Conservation (phyloP, 1,140 invertebrate genomes). For the Vanessa atalanta region DNA sequence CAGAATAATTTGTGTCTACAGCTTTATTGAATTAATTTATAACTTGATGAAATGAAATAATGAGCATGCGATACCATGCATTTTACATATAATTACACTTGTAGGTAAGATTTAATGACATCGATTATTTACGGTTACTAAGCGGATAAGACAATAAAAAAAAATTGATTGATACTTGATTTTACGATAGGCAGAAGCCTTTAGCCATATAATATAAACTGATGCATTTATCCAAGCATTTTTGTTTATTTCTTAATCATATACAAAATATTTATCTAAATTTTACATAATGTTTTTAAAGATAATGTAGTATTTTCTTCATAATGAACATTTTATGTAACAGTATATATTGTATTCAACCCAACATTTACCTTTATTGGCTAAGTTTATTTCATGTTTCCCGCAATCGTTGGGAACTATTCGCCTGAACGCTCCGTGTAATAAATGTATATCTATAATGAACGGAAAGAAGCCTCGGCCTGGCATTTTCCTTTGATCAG, state of each 20-base stretch:
- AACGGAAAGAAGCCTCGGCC: conserved; percentile 28
- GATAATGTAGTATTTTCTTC: not conserved
- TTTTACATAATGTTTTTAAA: not conserved
- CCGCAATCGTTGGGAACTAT: conserved; percentile 32
- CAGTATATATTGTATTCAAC: not conserved
- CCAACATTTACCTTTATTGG: conserved; percentile 18
- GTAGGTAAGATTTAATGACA: not conserved
- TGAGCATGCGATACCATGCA: not conserved
- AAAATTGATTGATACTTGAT: too few species aligned
- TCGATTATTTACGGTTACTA: too few species aligned
- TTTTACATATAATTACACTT: not conserved
- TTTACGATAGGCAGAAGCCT: too few species aligned
- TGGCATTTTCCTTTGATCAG: conserved; percentile 36
- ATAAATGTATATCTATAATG: conserved; percentile 33
- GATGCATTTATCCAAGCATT: too few species aligned
- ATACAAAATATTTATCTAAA: not conserved
- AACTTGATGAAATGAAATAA: not conserved
- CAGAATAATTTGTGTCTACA: not conserved
- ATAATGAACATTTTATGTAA: not conserved
- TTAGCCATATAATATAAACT: too few species aligned
- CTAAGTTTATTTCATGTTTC: conserved; percentile 30
- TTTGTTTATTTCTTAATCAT: too few species aligned
- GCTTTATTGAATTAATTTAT: conserved; percentile 10
- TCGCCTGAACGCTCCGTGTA: conserved; percentile 27
- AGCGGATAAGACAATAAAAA: too few species aligned